phyloP scores from a whole-genome alignment of 1,140 invertebrate genomes.

The Zaprionus davidi region DNA sequence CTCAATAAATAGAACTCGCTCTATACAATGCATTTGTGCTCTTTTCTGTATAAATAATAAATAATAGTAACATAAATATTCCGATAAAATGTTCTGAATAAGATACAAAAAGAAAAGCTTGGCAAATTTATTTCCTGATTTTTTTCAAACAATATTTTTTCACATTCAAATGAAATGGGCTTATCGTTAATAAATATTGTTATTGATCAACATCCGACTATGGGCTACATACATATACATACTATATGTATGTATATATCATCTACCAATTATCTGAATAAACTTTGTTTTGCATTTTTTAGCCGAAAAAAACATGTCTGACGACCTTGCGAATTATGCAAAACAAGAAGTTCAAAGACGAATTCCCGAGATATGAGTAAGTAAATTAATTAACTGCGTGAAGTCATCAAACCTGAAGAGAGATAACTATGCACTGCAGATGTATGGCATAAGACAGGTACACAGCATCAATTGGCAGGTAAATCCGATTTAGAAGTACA shows the following conservation, averaged over 20 bases:
- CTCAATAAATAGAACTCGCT: neutral
- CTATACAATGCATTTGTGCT: neutral
- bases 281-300: slow-evolving; percentile 18
- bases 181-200: slow-evolving; percentile 3
- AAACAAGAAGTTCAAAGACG: slow-evolving; percentile 32
- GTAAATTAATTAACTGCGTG: slow-evolving; percentile 52
- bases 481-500: neutral
- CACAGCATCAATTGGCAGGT: neutral
- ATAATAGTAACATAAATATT: neutral
- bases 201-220: slow-evolving; percentile 16
- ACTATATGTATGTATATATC: neutral
- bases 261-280: slow-evolving; percentile 16
- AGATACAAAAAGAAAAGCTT: slow-evolving; percentile 9
- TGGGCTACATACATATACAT: neutral
- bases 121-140: slow-evolving; percentile 27
- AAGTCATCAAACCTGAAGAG: slow-evolving; percentile 51
- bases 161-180: slow-evolving; percentile 24
- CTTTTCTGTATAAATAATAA: neutral
- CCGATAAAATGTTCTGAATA: neutral
- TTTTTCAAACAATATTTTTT: slow-evolving; percentile 1
- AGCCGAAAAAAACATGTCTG: slow-evolving; percentile 31
- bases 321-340: slow-evolving; percentile 65
- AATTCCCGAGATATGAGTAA: slow-evolving; percentile 30
- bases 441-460: neutral
- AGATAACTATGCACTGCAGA: neutral